Percentiles rank a stretch among this genome's conserved stretches.
Conservation (phyloP, 2,797 vertebrate genomes). For the Tamandua tetradactyla region DNA sequence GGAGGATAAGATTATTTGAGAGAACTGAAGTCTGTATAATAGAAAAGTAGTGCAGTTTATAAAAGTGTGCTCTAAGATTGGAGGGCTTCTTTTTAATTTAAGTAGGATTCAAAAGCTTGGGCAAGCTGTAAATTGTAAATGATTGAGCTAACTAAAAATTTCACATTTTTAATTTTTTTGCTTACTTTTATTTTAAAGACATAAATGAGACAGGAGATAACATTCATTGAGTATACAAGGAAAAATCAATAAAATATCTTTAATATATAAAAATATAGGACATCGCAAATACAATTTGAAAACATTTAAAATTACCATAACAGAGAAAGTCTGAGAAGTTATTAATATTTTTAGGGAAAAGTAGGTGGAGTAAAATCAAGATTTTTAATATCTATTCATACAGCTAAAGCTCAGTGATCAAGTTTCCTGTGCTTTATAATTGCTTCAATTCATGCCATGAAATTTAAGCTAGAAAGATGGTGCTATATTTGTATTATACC, state of each 20-base stretch:
- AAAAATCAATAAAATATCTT: conserved; percentile 1
- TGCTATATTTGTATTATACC: not conserved
- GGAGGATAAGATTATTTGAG: not conserved
- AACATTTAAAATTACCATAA: not conserved
- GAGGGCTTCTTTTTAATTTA: not conserved
- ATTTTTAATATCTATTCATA: conserved; percentile 41
- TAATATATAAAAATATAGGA: not conserved
- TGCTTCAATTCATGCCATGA: not conserved
- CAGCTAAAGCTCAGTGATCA: conserved; percentile 30
- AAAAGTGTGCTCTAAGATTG: not conserved
- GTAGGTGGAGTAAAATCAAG: conserved; percentile 35
- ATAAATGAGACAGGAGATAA: not conserved
- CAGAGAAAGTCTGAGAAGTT: not conserved
- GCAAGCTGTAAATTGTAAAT: not conserved
- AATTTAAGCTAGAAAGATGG: conserved; percentile 38
- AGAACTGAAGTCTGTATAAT: not conserved
- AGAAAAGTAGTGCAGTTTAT: not conserved
- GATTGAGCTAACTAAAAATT: not conserved
- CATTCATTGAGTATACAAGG: not conserved
- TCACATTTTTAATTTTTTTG: not conserved
- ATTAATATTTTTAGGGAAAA: conserved; percentile 48
- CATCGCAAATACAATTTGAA: not conserved
- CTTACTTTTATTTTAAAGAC: not conserved
- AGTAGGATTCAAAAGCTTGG: not conserved
- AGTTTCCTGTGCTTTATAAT: conserved; percentile 29